phyloP scores from a whole-genome alignment of 2,113 vertebrate genomes.

The Ia io region DNA sequence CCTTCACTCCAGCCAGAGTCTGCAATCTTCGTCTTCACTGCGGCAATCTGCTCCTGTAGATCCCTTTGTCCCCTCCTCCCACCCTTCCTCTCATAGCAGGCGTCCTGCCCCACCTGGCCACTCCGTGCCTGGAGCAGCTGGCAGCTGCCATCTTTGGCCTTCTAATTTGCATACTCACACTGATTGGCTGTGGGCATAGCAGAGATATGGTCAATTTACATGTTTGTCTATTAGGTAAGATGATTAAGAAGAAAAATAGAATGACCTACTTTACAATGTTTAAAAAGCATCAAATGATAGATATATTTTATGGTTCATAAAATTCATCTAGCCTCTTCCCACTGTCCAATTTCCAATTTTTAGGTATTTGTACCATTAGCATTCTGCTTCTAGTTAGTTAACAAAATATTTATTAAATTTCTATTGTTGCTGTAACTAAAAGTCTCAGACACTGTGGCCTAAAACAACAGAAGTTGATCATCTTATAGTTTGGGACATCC shows the following conservation, averaged over 20 bases:
- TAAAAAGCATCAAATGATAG: not conserved
- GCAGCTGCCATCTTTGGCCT: too few species aligned
- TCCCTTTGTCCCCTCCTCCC: too few species aligned
- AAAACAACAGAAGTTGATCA: not conserved
- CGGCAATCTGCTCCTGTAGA: too few species aligned
- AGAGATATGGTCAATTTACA: too few species aligned
- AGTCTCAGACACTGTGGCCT: not conserved
- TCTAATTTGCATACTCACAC: too few species aligned
- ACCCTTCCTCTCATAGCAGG: too few species aligned
- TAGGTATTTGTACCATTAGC: not conserved
- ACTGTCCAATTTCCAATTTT: not conserved
- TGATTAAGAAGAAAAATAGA: not conserved
- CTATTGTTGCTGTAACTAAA: not conserved
- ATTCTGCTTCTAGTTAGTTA: not conserved
- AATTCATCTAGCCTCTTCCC: not conserved
- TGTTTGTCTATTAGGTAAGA: too few species aligned
- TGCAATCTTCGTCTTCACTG: too few species aligned
- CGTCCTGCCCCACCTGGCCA: too few species aligned
- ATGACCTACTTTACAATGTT: not conserved
- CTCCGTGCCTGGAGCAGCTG: too few species aligned
- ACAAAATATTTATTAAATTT: not conserved
- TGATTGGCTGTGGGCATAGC: too few species aligned
- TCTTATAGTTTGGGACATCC: not conserved
- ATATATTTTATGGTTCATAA: not conserved
- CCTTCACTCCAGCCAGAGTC: too few species aligned